Conservation (phyloP, 2,113 vertebrate genomes). For the Meleagris gallopavo region DNA sequence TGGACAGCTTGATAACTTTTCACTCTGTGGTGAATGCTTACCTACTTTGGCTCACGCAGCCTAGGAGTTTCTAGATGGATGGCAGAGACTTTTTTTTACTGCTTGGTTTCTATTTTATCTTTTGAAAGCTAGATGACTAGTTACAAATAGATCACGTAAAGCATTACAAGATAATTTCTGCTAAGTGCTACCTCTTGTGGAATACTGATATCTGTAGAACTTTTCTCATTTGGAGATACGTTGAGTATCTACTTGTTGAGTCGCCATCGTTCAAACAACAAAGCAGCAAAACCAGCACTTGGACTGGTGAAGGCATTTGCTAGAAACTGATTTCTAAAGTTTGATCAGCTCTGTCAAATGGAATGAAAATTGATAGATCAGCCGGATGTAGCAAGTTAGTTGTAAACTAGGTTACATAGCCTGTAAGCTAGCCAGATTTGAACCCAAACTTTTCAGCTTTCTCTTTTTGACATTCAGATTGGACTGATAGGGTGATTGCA, state of each 20-base stretch:
- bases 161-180: background rate
- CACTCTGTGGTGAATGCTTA: background rate
- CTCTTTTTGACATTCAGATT: background rate
- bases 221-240: background rate
- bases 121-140: background rate
- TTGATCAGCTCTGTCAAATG: background rate
- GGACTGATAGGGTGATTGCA: background rate
- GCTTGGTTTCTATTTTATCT: background rate
- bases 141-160: background rate
- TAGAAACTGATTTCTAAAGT: background rate
- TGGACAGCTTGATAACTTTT: background rate
- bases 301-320: background rate
- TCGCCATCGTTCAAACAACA: background rate
- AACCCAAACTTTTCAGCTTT: background rate
- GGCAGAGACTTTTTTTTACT: background rate
- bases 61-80: background rate
- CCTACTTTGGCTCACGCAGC: background rate
- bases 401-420: background rate
- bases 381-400: fast-evolving
- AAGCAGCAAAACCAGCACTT: background rate
- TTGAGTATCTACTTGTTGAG: background rate
- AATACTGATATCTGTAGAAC: background rate
- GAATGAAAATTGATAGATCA: background rate
- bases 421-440: background rate
- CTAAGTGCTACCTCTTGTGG: background rate